Evolutionary conservation across 2,797 vertebrate genomes (phyloP).

Genomic region (Perodicticus potto): DNA sequence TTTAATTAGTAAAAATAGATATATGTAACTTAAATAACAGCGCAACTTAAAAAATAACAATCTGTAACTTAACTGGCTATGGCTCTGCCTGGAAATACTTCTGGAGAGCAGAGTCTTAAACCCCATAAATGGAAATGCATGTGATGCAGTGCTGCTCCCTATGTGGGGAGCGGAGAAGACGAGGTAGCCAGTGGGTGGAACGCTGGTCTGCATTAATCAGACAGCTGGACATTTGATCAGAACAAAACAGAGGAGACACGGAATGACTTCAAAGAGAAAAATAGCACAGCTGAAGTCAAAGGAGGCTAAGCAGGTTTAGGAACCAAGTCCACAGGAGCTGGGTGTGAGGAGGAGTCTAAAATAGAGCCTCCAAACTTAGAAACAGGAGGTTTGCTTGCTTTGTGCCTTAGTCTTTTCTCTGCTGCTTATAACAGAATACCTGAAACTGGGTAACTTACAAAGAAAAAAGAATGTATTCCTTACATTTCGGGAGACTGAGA

Average conservation of each 20-base stretch:
- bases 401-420: not conserved
- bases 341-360: not conserved
- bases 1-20: not conserved
- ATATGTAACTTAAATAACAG: not conserved
- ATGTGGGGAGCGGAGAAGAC: not conserved
- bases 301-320: not conserved
- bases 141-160: not conserved
- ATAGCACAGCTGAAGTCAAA: not conserved
- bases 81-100: not conserved
- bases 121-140: not conserved
- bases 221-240: not conserved
- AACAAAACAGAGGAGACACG: not conserved
- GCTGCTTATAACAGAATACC: not conserved
- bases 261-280: not conserved
- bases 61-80: constrained; percentile 15
- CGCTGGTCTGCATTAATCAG: not conserved
- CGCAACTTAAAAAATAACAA: not conserved
- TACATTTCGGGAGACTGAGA: not conserved
- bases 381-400: not conserved
- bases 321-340: not conserved
- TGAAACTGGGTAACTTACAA: not conserved
- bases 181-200: not conserved
- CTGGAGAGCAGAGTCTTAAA: constrained; percentile 13
- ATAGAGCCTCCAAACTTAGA: not conserved
- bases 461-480: not conserved